Evolutionary conservation across 2,797 vertebrate species (phyloP).

Genomic region (Gallinago solitaria): DNA sequence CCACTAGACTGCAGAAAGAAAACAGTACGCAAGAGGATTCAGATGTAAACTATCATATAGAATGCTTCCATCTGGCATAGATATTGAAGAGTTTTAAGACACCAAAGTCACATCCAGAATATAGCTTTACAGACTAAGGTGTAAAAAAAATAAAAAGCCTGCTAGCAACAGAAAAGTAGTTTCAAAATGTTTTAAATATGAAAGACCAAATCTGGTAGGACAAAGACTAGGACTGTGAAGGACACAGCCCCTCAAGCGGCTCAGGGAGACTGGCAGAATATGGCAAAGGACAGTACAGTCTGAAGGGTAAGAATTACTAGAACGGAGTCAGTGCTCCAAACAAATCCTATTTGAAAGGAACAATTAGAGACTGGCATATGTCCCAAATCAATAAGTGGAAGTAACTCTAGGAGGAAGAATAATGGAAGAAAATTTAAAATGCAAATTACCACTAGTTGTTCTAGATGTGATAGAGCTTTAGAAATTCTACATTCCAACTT

Average conservation of each 20-base stretch:
- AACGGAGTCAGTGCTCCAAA: slow-evolving; percentile 37
- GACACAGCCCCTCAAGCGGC: not conserved
- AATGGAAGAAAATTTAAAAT: slow-evolving; percentile 36
- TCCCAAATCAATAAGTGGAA: slow-evolving; percentile 69
- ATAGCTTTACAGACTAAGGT: not conserved
- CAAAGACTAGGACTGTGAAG: not conserved
- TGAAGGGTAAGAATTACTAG: slow-evolving; percentile 29
- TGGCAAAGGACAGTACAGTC: not conserved
- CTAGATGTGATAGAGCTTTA: not conserved
- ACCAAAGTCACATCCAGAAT: not conserved
- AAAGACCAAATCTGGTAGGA: not conserved
- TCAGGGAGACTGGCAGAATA: not conserved
- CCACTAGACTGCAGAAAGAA: not conserved
- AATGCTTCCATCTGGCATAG: not conserved
- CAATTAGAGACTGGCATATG: slow-evolving; percentile 51
- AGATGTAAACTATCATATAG: not conserved
- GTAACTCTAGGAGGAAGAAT: slow-evolving; percentile 13
- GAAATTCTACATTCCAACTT: not conserved
- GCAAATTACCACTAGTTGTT: not conserved
- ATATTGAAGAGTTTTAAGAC: not conserved
- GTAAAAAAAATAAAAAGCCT: not conserved
- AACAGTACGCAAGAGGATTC: not conserved
- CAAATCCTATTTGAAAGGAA: slow-evolving; percentile 55
- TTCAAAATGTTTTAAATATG: not conserved
- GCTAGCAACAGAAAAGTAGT: not conserved